These are phyloP conservation scores for Eurypyga helias DNA, from an alignment of 2,113 vertebrate genomes.

Conservation along the genomic window DNA sequence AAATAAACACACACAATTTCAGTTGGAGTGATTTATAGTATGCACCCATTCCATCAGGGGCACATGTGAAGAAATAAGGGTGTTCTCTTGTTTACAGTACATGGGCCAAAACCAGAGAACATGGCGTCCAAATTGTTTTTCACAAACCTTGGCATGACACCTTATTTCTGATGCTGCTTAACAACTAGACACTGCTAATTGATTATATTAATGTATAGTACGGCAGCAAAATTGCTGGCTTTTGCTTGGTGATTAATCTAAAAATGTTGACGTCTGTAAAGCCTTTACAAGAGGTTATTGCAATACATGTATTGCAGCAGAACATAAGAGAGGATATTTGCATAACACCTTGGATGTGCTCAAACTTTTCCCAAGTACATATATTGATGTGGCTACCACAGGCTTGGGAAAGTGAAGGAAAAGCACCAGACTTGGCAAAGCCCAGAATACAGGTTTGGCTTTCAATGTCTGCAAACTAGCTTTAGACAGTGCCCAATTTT, in stretches of 20 bases:
- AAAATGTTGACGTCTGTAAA: neutral
- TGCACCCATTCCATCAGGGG: neutral
- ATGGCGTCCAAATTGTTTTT: neutral
- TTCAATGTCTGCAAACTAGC: neutral
- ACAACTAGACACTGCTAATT: neutral
- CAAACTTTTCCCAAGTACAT: neutral
- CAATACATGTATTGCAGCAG: neutral
- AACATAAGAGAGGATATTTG: neutral
- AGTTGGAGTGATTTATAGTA: neutral
- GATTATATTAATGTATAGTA: neutral
- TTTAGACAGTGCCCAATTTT: neutral
- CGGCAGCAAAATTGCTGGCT: neutral
- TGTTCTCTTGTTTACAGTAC: neutral
- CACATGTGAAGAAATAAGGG: neutral
- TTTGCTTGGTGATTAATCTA: neutral
- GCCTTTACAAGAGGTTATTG: neutral
- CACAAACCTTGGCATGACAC: neutral
- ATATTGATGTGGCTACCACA: neutral
- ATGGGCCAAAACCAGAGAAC: neutral
- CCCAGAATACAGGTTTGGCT: neutral
- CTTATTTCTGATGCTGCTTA: neutral
- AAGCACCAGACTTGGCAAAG: conserved; percentile 33
- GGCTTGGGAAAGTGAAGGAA: conserved; percentile 6
- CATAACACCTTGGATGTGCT: neutral
- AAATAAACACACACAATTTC: neutral